A percentile compares a stretch with the other conserved stretches of the same genome.
Evolutionary conservation across 2,797 vertebrate genomes (phyloP).

Genomic region (Tapirus indicus): DNA sequence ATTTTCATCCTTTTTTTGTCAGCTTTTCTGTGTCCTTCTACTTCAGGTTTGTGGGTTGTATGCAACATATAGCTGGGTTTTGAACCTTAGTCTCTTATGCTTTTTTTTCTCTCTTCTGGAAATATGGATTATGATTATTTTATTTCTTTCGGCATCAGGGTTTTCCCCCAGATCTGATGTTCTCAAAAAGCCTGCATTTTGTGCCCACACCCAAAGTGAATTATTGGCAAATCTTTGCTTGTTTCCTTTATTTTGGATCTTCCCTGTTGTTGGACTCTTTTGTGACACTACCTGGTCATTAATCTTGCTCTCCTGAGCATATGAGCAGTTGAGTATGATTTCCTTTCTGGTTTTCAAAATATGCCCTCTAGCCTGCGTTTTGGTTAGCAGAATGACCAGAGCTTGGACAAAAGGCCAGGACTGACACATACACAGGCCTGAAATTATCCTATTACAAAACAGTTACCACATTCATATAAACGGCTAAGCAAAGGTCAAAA

Average conservation of each 20-base stretch:
- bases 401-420: neutral
- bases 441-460: slow-evolving; percentile 47
- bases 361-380: slow-evolving; percentile 42
- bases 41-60: neutral
- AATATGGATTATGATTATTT: neutral
- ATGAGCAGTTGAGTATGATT: neutral
- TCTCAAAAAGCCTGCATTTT: neutral
- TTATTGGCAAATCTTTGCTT: neutral
- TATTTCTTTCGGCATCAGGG: neutral
- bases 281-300: neutral
- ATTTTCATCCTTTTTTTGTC: slow-evolving; percentile 31
- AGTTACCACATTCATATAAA: slow-evolving; percentile 58
- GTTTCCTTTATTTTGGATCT: neutral
- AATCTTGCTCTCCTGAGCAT: neutral
- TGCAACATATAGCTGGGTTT: neutral
- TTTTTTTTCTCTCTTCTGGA: neutral
- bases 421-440: slow-evolving; percentile 38
- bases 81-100: neutral
- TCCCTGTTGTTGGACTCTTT: neutral
- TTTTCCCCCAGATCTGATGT: neutral
- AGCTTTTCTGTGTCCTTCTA: neutral
- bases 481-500: slow-evolving; percentile 68
- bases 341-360: slow-evolving; percentile 32
- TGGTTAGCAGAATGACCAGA: slow-evolving; percentile 29
- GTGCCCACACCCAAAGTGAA: neutral